Evolutionary conservation across 2,888 invertebrate species (phyloP).

Genomic region (Synergus gifuensis): DNA sequence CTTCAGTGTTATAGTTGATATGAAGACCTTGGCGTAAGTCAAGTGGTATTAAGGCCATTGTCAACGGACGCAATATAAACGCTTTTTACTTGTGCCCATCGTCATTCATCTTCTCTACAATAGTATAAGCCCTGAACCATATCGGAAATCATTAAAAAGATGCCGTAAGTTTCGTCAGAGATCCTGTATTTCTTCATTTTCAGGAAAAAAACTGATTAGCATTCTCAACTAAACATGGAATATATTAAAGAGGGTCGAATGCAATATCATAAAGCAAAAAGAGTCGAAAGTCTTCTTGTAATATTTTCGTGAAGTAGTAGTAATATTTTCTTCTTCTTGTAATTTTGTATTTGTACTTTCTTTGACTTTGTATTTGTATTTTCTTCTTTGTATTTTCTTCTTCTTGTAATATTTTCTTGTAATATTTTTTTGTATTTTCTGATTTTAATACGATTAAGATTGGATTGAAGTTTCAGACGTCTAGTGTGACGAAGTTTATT

Average conservation of each 20-base stretch:
- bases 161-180: background rate
- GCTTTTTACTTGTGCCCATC: constrained; percentile 14
- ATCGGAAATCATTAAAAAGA: background rate
- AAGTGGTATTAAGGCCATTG: constrained; percentile 57
- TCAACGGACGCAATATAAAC: constrained; percentile 44
- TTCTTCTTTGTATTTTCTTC: too few relatives aligned
- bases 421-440: too few relatives aligned
- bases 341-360: too few relatives aligned
- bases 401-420: background rate
- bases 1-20: constrained; percentile 18
- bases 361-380: too few relatives aligned
- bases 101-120: background rate
- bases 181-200: background rate
- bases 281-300: background rate
- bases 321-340: too few relatives aligned
- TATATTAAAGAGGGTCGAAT: background rate
- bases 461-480: too few relatives aligned
- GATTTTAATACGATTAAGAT: too few relatives aligned
- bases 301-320: background rate
- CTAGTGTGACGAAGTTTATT: too few relatives aligned
- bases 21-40: constrained; percentile 50
- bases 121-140: background rate
- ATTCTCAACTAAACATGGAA: background rate
- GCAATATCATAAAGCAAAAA: background rate
- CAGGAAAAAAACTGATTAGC: background rate